Base-by-base conservation (phyloP, 2,888 invertebrate species). In the Sinelater perroti region DNA sequence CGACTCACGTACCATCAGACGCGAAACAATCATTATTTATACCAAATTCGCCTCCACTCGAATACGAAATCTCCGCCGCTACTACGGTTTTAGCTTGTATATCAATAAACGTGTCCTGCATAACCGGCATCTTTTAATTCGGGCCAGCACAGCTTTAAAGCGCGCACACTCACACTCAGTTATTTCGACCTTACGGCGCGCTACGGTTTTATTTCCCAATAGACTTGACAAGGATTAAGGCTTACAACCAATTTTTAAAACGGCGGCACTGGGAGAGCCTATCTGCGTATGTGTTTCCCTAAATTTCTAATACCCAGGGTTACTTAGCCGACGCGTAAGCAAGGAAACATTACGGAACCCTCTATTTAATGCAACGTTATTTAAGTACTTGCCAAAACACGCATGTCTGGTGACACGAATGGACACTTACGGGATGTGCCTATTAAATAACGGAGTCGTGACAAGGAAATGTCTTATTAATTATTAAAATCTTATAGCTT, bases 1-100 rank as follows among this genome's bases (percentile, higher is more conserved):
- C 46, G 46, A 40, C 53, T 55, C 57, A 54, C 57, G 40, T 61
- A 45, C 40, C 55, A 31, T 55, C 40, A 42, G 33, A 58, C 42
- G 38, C 56, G 54, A 50, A 60, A 56, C 59, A 57, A 56, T 53
- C 62, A 62, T 62, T 66, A 64, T 62, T 62, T 64, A 64, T 61
- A 58, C 52, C 35, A 40, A 45, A 53, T 44, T 61, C 52, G 51
- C 38, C 54, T 47, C 60, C 53, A 55, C 56, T 51, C 54, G 54
- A 61, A 53, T 60, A 58, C 60, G 49, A 61, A 60, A 59, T 55
- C 55, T 38, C 46, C 36, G 33, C 38, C 26, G 53, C 36, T 53
- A 53, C 45, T 45, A 53, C 36, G 45, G 45, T 44, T 53, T 53
- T 53, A 53, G 31, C 45, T 53, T 53, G 53, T 53, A 45, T 45